phyloP scores from a whole-genome alignment of 2,113 vertebrate species.

The Dasyornis broadbenti region DNA sequence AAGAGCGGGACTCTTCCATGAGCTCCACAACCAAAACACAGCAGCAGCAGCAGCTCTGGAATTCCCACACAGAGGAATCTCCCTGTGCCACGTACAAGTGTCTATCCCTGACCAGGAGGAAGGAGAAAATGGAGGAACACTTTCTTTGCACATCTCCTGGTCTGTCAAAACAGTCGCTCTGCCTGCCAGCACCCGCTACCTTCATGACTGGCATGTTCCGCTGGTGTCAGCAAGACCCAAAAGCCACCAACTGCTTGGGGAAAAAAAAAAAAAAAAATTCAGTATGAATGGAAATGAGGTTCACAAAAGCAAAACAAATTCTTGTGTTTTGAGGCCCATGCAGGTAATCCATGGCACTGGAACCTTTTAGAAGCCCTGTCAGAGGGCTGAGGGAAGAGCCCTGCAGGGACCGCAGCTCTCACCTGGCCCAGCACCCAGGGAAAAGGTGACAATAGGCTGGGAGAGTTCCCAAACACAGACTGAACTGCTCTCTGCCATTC shows the following conservation, averaged over 20 bases:
- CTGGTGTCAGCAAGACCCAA: not conserved
- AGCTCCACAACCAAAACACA: not conserved
- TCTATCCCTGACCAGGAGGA: not conserved
- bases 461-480: not conserved
- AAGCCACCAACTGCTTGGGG: not conserved
- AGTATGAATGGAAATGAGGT: not conserved
- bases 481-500: not conserved
- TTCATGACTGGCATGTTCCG: not conserved
- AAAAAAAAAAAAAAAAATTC: not conserved
- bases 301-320: not conserved
- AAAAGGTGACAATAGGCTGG: not conserved
- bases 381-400: not conserved
- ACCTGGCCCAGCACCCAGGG: not conserved
- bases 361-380: not conserved
- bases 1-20: not conserved
- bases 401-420: not conserved
- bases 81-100: not conserved
- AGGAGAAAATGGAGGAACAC: not conserved
- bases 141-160: not conserved
- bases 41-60: not conserved
- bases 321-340: not conserved
- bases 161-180: conserved; percentile 22
- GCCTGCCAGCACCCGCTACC: not conserved
- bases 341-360: not conserved
- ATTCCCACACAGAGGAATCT: not conserved